Percentiles rank a stretch among this genome's conserved stretches.
Conservation (phyloP, 1,140 invertebrate genomes). For the Drosophila arizonae region DNA sequence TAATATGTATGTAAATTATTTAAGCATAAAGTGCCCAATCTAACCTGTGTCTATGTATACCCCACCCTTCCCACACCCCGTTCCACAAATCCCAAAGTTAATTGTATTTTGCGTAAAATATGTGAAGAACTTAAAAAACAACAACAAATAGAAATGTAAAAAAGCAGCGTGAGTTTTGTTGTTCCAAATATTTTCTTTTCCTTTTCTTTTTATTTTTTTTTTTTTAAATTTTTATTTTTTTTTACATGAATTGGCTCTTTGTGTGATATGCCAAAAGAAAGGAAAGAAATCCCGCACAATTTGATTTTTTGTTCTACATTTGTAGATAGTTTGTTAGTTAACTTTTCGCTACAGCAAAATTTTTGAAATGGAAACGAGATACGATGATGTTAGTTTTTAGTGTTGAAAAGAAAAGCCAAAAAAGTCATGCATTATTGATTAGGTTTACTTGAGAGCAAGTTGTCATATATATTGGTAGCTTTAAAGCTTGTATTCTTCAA, state of each 20-base stretch:
- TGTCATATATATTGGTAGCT: conserved; percentile 78
- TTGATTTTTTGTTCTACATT: conserved; percentile 49
- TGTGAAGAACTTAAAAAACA: conserved; percentile 21
- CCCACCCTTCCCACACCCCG: background rate
- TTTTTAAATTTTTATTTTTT: conserved; percentile 3
- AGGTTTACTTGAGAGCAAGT: conserved; percentile 74
- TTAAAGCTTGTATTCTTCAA: conserved; percentile 80
- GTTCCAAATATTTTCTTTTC: conserved; percentile 31
- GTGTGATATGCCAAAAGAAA: conserved; percentile 73
- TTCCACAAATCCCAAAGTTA: conserved; percentile 58
- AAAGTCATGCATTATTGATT: conserved; percentile 76
- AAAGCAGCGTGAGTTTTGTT: conserved; percentile 70
- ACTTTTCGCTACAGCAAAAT: conserved; percentile 53
- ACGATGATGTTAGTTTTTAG: conserved; percentile 64
- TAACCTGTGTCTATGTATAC: conserved; percentile 6
- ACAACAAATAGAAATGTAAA: conserved; percentile 33
- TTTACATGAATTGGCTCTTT: conserved; percentile 58
- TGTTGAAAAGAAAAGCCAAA: conserved; percentile 72
- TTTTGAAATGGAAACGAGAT: conserved; percentile 1
- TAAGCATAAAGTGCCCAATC: conserved; percentile 50
- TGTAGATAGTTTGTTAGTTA: conserved; percentile 61
- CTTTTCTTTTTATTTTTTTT: too few species aligned
- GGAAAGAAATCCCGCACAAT: conserved; percentile 42
- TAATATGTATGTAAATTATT: conserved; percentile 81
- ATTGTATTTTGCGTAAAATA: conserved; percentile 70